Base-by-base conservation (phyloP, 2,888 invertebrate genomes). In the Autographa pulchrina region DNA sequence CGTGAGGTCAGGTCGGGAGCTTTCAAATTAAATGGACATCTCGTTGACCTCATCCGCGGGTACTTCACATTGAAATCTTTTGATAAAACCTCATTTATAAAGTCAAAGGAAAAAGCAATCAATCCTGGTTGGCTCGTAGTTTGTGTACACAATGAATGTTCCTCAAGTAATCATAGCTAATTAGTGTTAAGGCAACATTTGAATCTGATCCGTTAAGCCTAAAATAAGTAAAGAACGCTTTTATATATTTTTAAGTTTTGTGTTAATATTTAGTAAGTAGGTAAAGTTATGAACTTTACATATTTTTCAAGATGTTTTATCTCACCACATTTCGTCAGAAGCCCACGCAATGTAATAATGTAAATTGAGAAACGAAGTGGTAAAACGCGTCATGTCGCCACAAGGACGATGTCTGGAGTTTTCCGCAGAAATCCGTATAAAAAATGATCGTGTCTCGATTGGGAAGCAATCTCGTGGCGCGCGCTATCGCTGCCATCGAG, bases 1-100 rank as follows among this genome's bases (percentile, higher is more conserved):
- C 54, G 54, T 18, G 54, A 11, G 18, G 8, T 48, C 48, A n/a
- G n/a, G 48, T n/a, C 48, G 48, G 18, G 20, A 56, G 13, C 54
- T 56, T 20, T 25, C 4, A 56, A 56, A 56, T n/a, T 56, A 56
- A 56, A 56, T 56, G 54, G 54, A 56, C 25, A 25, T 56, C n/a
- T 25, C 20, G 54, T 20, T 25, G 20, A 25, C 54, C 25, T 25
- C n/a, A 13, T 56, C 54, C 13, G 13, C 3, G 25, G 25, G 25
- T 56, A 56, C 25, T n/a, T 20, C 25, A 20, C 25, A 56, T 56
- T 25, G 4, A 56, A 56, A 56, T 56, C 20, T 56, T 56, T 56
- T 20, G 48, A 13, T 20, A 56, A 56, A 56, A 11, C 20, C 13
- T 56, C 54, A 25, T 56, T 56, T 56, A 6, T 25, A 25, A 56